Percentiles rank a stretch among this genome's conserved stretches.
These are phyloP conservation scores for Pelosia muscerda DNA, from an alignment of 2,888 invertebrate genomes.

Conservation along the genomic window DNA sequence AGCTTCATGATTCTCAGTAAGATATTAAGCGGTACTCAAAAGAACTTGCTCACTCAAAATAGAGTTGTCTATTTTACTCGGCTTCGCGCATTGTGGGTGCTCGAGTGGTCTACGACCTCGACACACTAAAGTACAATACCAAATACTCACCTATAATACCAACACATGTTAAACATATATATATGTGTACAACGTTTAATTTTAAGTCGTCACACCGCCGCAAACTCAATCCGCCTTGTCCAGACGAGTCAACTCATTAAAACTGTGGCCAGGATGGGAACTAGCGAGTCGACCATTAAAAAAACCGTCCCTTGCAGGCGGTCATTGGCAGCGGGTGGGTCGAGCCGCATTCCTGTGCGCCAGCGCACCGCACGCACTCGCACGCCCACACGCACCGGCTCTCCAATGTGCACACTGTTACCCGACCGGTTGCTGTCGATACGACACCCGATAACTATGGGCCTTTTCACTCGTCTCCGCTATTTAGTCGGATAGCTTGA, in stretches of 20 bases:
- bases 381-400: constrained; percentile 74
- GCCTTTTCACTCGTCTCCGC: constrained; percentile 36
- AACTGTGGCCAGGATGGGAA: constrained; percentile 75
- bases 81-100: constrained; percentile 48
- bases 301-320: constrained; percentile 81
- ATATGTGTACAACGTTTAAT: constrained; percentile 27
- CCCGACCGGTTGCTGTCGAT: constrained; percentile 44
- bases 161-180: neutral
- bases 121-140: constrained; percentile 60
- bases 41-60: constrained; percentile 23
- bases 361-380: constrained; percentile 75
- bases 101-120: constrained; percentile 66
- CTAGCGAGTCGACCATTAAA: constrained; percentile 77
- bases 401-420: constrained; percentile 52
- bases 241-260: constrained; percentile 66
- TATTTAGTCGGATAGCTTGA: constrained; percentile 54
- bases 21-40: constrained; percentile 27
- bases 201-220: constrained; percentile 39
- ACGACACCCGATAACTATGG: constrained; percentile 27
- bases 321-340: constrained; percentile 85
- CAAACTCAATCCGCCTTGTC: constrained; percentile 62
- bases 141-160: constrained; percentile 38
- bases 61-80: constrained; percentile 45
- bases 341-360: constrained; percentile 84
- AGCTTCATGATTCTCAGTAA: constrained; percentile 12